Evolutionary conservation across 53 echinoderm and acorn worm species (phyloP).

Genomic region (Temnopleurus reevesii): DNA sequence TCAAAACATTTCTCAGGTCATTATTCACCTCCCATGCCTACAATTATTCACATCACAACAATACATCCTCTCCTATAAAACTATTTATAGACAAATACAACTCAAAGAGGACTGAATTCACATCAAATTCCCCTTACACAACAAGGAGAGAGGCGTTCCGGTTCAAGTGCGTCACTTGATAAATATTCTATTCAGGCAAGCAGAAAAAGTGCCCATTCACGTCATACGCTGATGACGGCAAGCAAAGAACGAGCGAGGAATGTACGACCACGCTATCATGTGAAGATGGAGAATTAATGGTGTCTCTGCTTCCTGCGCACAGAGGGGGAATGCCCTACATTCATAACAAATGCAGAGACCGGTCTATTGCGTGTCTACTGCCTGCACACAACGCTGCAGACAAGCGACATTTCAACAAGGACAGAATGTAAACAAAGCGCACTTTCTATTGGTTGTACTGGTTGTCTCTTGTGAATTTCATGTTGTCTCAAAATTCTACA

Average conservation of each 20-base stretch:
- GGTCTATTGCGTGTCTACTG: not conserved
- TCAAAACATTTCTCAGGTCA: too few relatives aligned
- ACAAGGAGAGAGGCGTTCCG: not conserved
- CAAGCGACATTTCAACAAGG: not conserved
- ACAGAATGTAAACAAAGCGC: not conserved
- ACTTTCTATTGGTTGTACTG: too few relatives aligned
- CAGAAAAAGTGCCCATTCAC: not conserved
- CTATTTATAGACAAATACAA: too few relatives aligned
- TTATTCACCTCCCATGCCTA: too few relatives aligned
- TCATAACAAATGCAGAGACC: not conserved
- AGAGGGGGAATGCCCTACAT: conserved; percentile 13
- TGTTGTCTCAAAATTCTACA: too few relatives aligned
- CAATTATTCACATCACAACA: too few relatives aligned
- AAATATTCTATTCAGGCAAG: not conserved
- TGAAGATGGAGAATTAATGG: not conserved
- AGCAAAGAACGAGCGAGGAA: not conserved
- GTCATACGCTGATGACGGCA: not conserved
- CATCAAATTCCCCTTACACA: not conserved
- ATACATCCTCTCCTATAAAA: not conserved
- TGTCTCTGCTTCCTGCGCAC: not conserved
- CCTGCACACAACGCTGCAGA: too few relatives aligned
- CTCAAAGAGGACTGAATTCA: not conserved
- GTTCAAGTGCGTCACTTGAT: conserved; percentile 1
- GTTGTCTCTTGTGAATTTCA: too few relatives aligned
- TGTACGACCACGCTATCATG: not conserved